Conservation (phyloP, 2,888 invertebrate species). For the Sepioteuthis lessoniana region DNA sequence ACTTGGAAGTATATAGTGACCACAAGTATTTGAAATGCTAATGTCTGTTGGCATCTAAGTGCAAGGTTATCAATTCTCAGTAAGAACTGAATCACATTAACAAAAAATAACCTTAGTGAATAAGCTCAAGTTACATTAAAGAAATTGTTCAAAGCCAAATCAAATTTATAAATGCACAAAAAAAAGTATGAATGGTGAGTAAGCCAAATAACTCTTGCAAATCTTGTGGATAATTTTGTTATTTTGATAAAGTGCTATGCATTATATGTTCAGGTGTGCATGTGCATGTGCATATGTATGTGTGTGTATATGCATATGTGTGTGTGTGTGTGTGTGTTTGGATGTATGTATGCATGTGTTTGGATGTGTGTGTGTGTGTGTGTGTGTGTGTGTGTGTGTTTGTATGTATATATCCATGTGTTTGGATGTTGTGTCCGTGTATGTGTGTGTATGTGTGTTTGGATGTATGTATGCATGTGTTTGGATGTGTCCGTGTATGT, state of each 20-base stretch:
- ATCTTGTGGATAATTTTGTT: not conserved
- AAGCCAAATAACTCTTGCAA: slow-evolving; percentile 8
- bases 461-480: not conserved
- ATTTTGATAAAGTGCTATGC: not conserved
- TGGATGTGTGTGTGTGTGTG: not conserved
- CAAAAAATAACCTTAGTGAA: not conserved
- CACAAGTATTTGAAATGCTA: not conserved
- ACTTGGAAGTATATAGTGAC: not conserved
- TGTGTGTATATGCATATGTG: not conserved
- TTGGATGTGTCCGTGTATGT: not conserved
- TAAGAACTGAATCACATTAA: not conserved
- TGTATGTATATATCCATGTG: no score
- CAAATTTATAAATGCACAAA: slow-evolving; percentile 7
- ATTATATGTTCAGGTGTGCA: not conserved
- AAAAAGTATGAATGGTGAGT: not conserved
- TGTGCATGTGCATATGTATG: not conserved
- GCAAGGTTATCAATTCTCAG: not conserved
- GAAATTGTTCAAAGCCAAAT: slow-evolving; percentile 12
- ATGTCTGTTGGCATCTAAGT: not conserved
- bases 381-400: not conserved
- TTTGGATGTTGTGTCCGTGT: not conserved
- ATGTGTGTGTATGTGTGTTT: not conserved
- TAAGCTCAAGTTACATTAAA: not conserved
- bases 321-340: not conserved
- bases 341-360: not conserved